Evolutionary conservation across 2,888 invertebrate genomes (phyloP).

Genomic region (Cantharis lateralis): DNA sequence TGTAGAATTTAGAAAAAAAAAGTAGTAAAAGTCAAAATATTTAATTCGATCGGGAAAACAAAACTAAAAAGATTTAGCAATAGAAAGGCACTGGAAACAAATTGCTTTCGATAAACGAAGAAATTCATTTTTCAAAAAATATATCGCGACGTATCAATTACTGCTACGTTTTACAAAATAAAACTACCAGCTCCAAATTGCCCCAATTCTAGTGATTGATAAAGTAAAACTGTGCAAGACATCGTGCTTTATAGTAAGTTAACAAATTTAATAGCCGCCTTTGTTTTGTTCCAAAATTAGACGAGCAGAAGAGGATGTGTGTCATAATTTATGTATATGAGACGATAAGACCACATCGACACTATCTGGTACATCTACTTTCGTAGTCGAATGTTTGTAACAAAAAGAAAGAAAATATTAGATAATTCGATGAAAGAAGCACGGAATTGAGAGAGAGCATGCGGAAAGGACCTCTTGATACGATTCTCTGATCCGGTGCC

Average conservation of each 20-base stretch:
- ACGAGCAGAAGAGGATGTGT: neutral
- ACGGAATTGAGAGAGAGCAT: conserved; percentile 36
- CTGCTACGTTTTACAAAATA: conserved; percentile 17
- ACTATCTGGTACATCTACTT: neutral
- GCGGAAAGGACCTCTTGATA: conserved; percentile 34
- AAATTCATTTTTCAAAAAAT: conserved; percentile 20
- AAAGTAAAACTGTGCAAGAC: conserved; percentile 2
- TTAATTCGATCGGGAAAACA: conserved; percentile 5
- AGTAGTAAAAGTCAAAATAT: neutral
- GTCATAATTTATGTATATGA: neutral
- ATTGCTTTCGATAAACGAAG: conserved; percentile 12
- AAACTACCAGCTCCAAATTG: conserved; percentile 9
- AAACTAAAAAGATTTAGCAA: conserved; percentile 5
- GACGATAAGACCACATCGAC: neutral
- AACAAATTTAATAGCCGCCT: conserved; percentile 1
- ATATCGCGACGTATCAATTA: conserved; percentile 20
- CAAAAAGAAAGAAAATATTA: conserved; percentile 33
- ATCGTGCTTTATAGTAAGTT: conserved; percentile 7
- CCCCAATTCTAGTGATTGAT: conserved; percentile 20
- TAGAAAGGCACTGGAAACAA: conserved; percentile 3
- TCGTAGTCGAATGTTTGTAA: conserved; percentile 20
- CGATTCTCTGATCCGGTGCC: conserved; percentile 24
- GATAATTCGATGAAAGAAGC: conserved; percentile 33
- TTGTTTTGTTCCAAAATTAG: neutral
- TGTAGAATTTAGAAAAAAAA: neutral